Percentiles rank a stretch among this genome's conserved stretches.
phyloP scores from a whole-genome alignment of 1,140 invertebrate genomes.

The Dryas iulia region DNA sequence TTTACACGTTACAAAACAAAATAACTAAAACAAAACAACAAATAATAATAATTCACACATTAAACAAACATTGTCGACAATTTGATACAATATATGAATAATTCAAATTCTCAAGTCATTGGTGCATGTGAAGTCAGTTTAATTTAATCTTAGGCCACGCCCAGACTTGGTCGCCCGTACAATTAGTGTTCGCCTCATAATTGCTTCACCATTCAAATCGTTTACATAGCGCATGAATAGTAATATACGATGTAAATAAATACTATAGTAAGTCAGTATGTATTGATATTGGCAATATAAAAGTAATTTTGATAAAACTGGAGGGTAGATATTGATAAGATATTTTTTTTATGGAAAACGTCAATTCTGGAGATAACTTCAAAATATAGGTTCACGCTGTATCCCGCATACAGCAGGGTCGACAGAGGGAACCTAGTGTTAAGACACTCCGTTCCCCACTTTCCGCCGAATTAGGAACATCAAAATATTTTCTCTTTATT shows the following conservation, averaged over 20 bases:
- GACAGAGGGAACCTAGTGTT: too few species aligned
- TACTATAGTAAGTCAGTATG: background rate
- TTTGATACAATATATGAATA: slow-evolving; percentile 1
- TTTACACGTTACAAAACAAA: too few species aligned
- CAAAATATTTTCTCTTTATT: too few species aligned
- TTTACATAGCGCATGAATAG: slow-evolving; percentile 1
- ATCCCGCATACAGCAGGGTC: too few species aligned
- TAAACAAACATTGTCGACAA: background rate
- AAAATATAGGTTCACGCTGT: too few species aligned
- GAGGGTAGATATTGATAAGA: too few species aligned
- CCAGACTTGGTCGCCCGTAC: background rate
- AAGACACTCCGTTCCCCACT: too few species aligned
- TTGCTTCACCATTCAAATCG: slow-evolving; percentile 9
- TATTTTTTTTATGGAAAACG: too few species aligned
- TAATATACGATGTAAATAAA: background rate
- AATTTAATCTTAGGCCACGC: slow-evolving; percentile 13
- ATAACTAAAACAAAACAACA: background rate
- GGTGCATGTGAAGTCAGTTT: slow-evolving; percentile 5
- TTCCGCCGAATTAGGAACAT: too few species aligned
- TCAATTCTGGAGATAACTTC: too few species aligned
- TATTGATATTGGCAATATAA: background rate
- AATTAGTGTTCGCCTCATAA: slow-evolving; percentile 9
- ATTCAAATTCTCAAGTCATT: slow-evolving; percentile 10
- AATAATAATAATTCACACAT: background rate
- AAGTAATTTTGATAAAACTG: too few species aligned